phyloP scores from a whole-genome alignment of 2,797 vertebrate genomes.

The Mormyrops attenuatus region DNA sequence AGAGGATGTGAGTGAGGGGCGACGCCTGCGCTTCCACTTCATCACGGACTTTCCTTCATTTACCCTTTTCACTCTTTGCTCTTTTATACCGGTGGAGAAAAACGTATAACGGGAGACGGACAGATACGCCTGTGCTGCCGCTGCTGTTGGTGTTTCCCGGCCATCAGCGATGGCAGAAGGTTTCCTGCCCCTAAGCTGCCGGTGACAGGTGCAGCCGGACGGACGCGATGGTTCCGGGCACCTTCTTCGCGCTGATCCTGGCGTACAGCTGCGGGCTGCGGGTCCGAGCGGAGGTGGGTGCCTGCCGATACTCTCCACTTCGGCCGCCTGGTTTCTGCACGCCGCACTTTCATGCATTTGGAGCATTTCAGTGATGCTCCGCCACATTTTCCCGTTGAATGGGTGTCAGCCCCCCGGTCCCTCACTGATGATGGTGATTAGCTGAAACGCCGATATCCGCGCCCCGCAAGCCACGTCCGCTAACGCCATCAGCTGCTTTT shows the following conservation, averaged over 20 bases:
- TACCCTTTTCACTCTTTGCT: not conserved
- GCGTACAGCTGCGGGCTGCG: constrained; percentile 57
- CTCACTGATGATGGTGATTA: not conserved
- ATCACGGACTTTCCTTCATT: not conserved
- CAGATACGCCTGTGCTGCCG: not conserved
- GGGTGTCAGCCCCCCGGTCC: not conserved
- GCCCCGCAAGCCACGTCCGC: not conserved
- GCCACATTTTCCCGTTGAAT: not conserved
- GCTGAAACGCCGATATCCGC: not conserved
- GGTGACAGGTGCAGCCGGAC: not conserved
- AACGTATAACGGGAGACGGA: not conserved
- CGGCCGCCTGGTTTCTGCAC: not conserved
- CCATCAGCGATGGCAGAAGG: not conserved
- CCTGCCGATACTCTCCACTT: not conserved
- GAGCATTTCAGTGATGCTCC: not conserved
- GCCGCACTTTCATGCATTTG: not conserved
- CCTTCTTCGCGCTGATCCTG: constrained; percentile 52
- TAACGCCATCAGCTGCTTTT: not conserved
- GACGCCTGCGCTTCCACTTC: not conserved
- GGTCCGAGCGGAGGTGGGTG: constrained; percentile 57
- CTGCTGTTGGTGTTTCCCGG: not conserved
- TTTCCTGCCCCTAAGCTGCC: not conserved
- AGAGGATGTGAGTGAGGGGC: not conserved
- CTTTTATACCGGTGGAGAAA: not conserved
- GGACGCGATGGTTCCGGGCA: not conserved